Conservation (phyloP, 2,797 vertebrate species). For the Trematomus bernacchii region DNA sequence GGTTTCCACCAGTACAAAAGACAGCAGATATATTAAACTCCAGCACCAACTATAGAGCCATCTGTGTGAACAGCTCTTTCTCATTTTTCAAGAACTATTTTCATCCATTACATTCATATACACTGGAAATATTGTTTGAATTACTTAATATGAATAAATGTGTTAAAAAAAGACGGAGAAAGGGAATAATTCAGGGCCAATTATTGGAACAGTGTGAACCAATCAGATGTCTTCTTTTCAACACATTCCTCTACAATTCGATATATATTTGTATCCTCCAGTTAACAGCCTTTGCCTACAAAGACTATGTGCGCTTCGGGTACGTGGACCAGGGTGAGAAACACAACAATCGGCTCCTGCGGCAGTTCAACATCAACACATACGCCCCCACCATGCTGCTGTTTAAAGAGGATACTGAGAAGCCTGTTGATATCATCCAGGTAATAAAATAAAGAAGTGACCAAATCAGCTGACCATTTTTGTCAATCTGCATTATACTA, state of each 20-base stretch:
- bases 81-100: neutral
- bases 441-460: constrained; percentile 71
- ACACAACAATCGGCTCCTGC: constrained; percentile 83
- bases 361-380: constrained; percentile 91
- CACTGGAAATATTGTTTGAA: neutral
- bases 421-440: constrained; percentile 92
- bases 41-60: neutral
- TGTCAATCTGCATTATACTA: neutral
- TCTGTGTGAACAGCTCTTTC: constrained; percentile 14
- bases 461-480: neutral
- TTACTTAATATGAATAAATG: neutral
- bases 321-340: constrained; percentile 88
- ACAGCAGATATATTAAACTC: no score
- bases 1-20: no score
- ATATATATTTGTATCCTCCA: constrained; percentile 60
- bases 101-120: neutral
- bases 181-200: neutral
- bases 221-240: neutral
- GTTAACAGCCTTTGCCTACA: constrained; percentile 93
- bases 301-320: constrained; percentile 93
- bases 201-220: neutral
- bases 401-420: constrained; percentile 92
- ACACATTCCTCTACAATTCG: neutral
- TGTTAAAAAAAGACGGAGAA: neutral
- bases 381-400: constrained; percentile 92